Evolutionary conservation across 2,797 vertebrate species (phyloP).

Genomic region (Argya squamiceps): DNA sequence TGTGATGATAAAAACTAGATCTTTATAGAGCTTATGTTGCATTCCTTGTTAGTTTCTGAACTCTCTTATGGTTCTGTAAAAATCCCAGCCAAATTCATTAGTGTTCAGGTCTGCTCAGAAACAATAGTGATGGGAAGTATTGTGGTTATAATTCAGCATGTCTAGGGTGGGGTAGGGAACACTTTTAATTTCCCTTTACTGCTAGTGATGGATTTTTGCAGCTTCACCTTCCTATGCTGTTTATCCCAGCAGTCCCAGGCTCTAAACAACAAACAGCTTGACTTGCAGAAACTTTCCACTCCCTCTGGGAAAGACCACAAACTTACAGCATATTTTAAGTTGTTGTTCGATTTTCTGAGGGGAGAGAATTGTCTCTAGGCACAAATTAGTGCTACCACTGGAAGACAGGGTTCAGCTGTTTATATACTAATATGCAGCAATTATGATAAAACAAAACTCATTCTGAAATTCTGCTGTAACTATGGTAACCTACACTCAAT

Average conservation of each 20-base stretch:
- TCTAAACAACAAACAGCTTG: conserved; percentile 53
- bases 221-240: conserved; percentile 45
- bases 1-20: neutral
- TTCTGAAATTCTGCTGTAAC: conserved; percentile 74
- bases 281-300: conserved; percentile 66
- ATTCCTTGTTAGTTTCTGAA: conserved; percentile 29
- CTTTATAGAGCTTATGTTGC: neutral
- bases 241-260: neutral
- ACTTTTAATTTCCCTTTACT: conserved; percentile 56
- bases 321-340: conserved; percentile 67
- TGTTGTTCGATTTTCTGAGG: conserved; percentile 68
- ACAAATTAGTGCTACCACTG: conserved; percentile 70
- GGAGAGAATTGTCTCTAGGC: conserved; percentile 69
- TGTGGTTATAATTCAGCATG: conserved; percentile 30
- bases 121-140: conserved; percentile 23
- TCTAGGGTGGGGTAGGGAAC: conserved; percentile 43
- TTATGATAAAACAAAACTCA: conserved; percentile 80
- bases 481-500: conserved; percentile 74
- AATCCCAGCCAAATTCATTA: conserved; percentile 52
- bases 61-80: conserved; percentile 11
- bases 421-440: conserved; percentile 76
- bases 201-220: conserved; percentile 49
- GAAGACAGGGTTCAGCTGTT: conserved; percentile 75
- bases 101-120: conserved; percentile 22
- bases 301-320: conserved; percentile 53